phyloP scores from a whole-genome alignment of 2,797 vertebrate genomes.

The Vespertilio murinus region DNA sequence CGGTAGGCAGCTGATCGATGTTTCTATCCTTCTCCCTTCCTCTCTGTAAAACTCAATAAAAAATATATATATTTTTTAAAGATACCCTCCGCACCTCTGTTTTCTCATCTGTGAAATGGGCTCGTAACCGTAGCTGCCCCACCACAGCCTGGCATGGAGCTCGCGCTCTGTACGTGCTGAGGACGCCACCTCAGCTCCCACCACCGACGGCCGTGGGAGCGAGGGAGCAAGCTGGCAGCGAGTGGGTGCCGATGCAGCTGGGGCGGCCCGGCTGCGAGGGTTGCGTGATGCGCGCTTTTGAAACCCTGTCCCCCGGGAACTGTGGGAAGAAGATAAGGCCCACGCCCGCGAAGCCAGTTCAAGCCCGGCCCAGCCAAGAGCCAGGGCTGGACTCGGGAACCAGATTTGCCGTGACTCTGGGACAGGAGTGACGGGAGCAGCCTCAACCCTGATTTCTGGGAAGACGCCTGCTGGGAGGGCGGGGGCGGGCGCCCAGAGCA shows the following conservation, averaged over 20 bases:
- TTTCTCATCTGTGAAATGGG: not conserved
- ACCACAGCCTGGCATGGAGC: rapidly evolving
- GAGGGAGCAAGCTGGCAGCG: rapidly evolving
- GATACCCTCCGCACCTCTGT: rapidly evolving
- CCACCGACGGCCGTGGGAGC: not conserved
- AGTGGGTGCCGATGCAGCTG: rapidly evolving
- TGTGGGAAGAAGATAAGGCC: not conserved
- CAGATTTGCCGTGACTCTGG: not conserved
- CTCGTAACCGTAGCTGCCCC: rapidly evolving
- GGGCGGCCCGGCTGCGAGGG: not conserved
- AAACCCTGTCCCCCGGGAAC: not conserved
- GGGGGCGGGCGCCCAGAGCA: not conserved
- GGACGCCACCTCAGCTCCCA: too few species aligned
- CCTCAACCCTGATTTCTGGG: slow-evolving; percentile 1
- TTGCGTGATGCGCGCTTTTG: rapidly evolving
- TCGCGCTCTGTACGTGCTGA: rapidly evolving
- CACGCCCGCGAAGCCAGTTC: not conserved
- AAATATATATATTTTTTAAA: too few species aligned
- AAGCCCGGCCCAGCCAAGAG: not conserved
- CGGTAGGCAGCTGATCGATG: too few species aligned
- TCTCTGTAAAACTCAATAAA: too few species aligned
- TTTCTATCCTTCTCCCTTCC: too few species aligned
- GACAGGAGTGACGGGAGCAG: not conserved
- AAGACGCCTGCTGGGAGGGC: not conserved
- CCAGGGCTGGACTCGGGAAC: not conserved